These are phyloP conservation scores for Trypoxylon attenuatum DNA, from an alignment of 2,888 invertebrate species.

Conservation along the genomic window DNA sequence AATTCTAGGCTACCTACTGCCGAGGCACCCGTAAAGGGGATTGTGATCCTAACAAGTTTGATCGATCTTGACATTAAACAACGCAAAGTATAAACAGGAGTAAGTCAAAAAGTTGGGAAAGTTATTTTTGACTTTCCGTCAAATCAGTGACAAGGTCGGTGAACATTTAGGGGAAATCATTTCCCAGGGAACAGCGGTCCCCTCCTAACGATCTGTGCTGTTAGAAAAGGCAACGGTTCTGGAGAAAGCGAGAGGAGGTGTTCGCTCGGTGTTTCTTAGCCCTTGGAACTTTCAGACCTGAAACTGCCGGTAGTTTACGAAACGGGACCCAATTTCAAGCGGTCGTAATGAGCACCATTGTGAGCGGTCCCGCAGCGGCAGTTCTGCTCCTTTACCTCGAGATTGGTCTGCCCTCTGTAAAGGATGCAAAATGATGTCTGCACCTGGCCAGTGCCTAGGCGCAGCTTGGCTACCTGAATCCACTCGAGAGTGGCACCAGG, in stretches of 20 bases:
- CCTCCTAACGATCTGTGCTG: not conserved
- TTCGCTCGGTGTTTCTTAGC: slow-evolving; percentile 5
- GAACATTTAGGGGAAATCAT: slow-evolving; percentile 24
- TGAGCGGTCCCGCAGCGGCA: slow-evolving; percentile 27
- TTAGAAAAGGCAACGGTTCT: slow-evolving; percentile 2
- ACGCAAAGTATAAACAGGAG: not conserved
- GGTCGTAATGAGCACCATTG: slow-evolving; percentile 65
- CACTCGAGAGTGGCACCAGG: not conserved
- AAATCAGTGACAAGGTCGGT: not conserved
- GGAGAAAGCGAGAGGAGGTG: not conserved
- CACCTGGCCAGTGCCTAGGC: slow-evolving; percentile 11
- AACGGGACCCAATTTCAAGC: slow-evolving; percentile 56
- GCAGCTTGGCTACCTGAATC: slow-evolving; percentile 6
- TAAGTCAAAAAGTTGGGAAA: not conserved
- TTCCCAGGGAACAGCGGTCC: slow-evolving; percentile 2
- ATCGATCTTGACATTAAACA: slow-evolving; percentile 1
- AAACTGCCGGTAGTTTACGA: slow-evolving; percentile 49
- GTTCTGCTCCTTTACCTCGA: slow-evolving; percentile 9
- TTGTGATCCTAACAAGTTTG: slow-evolving; percentile 3
- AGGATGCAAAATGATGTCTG: slow-evolving; percentile 30
- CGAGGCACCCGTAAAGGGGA: not conserved
- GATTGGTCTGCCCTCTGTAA: slow-evolving; percentile 36
- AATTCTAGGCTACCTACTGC: slow-evolving; percentile 15
- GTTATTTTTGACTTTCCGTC: not conserved
- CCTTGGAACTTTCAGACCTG: slow-evolving; percentile 11